A percentile compares a stretch with the other conserved stretches of the same genome.
These are phyloP conservation scores for Chionoecetes opilio DNA, from an alignment of 1,140 invertebrate species.

Conservation along the genomic window DNA sequence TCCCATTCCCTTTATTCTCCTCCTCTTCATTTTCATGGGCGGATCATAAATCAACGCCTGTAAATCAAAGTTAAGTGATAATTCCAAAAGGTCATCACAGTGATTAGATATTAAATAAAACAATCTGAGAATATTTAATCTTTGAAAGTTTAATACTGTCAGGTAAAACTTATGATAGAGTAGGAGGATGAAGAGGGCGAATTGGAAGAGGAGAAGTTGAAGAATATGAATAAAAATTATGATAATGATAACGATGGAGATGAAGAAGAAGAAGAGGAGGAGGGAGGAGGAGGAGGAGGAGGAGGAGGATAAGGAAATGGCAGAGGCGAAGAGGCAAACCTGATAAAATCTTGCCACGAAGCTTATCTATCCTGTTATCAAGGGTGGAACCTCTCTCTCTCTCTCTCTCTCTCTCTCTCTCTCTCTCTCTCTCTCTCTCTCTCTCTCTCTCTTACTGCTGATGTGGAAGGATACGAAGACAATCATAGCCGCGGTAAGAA, in stretches of 20 bases:
- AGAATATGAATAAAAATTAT: background rate
- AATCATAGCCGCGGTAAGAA: no score
- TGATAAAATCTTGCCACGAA: constrained; percentile 9
- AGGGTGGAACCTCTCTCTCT: constrained; percentile 2
- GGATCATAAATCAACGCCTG: no score
- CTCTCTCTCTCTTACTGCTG: no score
- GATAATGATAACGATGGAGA: background rate
- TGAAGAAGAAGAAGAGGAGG: background rate
- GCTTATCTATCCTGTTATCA: constrained; percentile 13
- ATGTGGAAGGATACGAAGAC: no score
- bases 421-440: no score
- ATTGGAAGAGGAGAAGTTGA: background rate
- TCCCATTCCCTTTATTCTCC: no score
- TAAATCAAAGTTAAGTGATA: no score
- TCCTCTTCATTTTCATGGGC: no score
- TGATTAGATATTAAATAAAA: no score
- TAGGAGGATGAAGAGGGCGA: background rate
- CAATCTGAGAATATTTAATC: background rate
- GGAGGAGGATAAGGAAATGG: background rate
- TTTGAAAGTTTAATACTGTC: background rate
- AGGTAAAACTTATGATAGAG: background rate
- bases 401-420: constrained; percentile 12
- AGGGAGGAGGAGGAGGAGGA: constrained; percentile 23
- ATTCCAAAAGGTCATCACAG: no score
- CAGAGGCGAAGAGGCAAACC: background rate